A percentile compares a stretch with the other conserved stretches of the same genome.
These are phyloP conservation scores for Nomada goodeniana DNA, from an alignment of 2,888 invertebrate genomes.

Conservation along the genomic window DNA sequence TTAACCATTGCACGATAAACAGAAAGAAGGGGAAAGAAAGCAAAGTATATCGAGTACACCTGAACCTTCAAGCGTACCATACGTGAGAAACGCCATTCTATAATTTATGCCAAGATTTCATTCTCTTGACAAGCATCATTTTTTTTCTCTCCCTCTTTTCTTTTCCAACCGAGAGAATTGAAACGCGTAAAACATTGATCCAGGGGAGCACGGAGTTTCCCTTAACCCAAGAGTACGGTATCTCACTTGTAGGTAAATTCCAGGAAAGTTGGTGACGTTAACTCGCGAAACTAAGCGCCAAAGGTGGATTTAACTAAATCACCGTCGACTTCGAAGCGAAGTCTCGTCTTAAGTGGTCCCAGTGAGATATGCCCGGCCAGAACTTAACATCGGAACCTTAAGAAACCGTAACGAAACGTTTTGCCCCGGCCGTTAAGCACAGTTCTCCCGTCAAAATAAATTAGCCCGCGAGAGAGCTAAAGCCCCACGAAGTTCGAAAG, in stretches of 20 bases:
- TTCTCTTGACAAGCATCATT: too few species aligned
- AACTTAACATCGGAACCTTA: slow-evolving; percentile 62
- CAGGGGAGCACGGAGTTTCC: slow-evolving; percentile 33
- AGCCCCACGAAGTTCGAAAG: slow-evolving; percentile 24
- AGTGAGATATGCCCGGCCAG: slow-evolving; percentile 59
- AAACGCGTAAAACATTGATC: slow-evolving; percentile 32
- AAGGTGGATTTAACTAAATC: slow-evolving; percentile 76
- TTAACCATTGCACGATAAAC: background rate
- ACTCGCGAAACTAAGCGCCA: slow-evolving; percentile 71
- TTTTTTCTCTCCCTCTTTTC: background rate
- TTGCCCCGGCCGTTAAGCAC: slow-evolving; percentile 31
- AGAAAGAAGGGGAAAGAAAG: slow-evolving; percentile 54
- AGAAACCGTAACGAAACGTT: slow-evolving; percentile 59
- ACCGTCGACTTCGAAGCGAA: slow-evolving; percentile 65
- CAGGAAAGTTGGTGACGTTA: slow-evolving; percentile 72
- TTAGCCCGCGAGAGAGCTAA: slow-evolving; percentile 26
- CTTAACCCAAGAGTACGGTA: slow-evolving; percentile 42
- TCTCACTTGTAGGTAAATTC: slow-evolving; percentile 67
- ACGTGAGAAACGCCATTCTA: background rate
- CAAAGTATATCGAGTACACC: slow-evolving; percentile 47
- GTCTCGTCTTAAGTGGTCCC: slow-evolving; percentile 68
- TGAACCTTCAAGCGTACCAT: background rate
- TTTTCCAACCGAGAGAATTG: slow-evolving; percentile 1
- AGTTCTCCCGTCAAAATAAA: slow-evolving; percentile 51
- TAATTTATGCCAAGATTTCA: too few species aligned